Conservation (phyloP, 2,797 vertebrate species). For the Garrulus glandarius region DNA sequence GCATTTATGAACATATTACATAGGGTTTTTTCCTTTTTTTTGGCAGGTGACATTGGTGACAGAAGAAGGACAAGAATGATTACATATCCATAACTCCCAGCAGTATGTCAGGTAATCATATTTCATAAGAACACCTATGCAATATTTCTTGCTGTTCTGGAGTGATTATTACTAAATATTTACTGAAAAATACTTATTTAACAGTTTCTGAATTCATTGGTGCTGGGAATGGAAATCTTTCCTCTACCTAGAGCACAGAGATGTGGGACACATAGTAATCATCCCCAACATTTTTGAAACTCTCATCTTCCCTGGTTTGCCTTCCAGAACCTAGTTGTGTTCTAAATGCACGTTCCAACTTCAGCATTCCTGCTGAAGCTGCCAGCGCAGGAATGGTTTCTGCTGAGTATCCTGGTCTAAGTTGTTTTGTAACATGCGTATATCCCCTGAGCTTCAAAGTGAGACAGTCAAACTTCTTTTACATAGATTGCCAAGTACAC, state of each 20-base stretch:
- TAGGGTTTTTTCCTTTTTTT: neutral
- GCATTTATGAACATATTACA: neutral
- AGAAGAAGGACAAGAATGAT: conserved; percentile 72
- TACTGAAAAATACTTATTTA: neutral
- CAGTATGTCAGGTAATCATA: conserved; percentile 81
- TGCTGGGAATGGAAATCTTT: neutral
- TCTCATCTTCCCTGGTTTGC: neutral
- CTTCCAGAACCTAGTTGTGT: neutral
- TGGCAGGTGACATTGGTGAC: conserved; percentile 69
- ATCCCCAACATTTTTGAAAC: neutral
- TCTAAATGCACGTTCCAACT: neutral
- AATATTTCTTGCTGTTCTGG: neutral
- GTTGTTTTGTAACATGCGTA: neutral
- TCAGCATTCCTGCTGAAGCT: neutral
- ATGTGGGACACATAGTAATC: neutral
- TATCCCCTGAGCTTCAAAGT: neutral
- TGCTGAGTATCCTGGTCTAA: neutral
- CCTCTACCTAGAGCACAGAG: neutral
- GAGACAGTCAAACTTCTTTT: neutral
- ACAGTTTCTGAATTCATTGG: neutral
- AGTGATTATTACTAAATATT: neutral
- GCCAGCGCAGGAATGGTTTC: neutral
- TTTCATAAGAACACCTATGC: neutral
- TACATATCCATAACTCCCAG: conserved; percentile 78
- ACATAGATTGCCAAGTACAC: neutral